phyloP scores from a whole-genome alignment of 1,140 invertebrate species.

The Eupristina koningsbergeri region DNA sequence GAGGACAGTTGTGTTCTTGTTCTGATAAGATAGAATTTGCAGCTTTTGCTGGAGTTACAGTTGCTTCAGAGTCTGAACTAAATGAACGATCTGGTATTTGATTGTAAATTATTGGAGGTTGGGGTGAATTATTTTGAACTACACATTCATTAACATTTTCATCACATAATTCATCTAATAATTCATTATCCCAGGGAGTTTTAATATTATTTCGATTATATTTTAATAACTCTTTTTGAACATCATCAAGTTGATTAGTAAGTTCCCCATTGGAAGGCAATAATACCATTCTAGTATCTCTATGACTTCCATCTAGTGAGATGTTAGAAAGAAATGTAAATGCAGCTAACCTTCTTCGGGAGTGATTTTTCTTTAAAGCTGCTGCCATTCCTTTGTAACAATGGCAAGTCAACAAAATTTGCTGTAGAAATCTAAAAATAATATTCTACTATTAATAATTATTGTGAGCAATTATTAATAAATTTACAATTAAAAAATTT shows the following conservation, averaged over 20 bases:
- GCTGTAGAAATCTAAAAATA: conserved; percentile 24
- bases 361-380: conserved; percentile 75
- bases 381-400: conserved; percentile 72
- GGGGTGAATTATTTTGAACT: conserved; percentile 42
- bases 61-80: conserved; percentile 80
- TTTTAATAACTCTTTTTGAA: conserved; percentile 41
- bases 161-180: conserved; percentile 23
- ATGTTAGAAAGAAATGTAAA: conserved; percentile 95
- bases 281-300: conserved; percentile 84
- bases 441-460: conserved; percentile 4
- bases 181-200: conserved; percentile 9
- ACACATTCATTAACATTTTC: conserved; percentile 26
- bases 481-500: too few relatives aligned
- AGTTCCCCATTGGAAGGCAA: conserved; percentile 71
- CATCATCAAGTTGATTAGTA: conserved; percentile 52
- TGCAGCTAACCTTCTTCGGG: conserved; percentile 86
- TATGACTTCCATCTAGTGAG: conserved; percentile 91
- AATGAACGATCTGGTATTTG: conserved; percentile 69
- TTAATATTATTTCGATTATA: conserved; percentile 32
- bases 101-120: not conserved
- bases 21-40: conserved; percentile 59
- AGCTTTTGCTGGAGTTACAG: conserved; percentile 73
- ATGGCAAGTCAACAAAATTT: conserved; percentile 30
- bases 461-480: too few relatives aligned
- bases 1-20: conserved; percentile 66